Base-by-base conservation (phyloP, 2,797 vertebrate genomes). In the Arnoldichthys spilopterus region DNA sequence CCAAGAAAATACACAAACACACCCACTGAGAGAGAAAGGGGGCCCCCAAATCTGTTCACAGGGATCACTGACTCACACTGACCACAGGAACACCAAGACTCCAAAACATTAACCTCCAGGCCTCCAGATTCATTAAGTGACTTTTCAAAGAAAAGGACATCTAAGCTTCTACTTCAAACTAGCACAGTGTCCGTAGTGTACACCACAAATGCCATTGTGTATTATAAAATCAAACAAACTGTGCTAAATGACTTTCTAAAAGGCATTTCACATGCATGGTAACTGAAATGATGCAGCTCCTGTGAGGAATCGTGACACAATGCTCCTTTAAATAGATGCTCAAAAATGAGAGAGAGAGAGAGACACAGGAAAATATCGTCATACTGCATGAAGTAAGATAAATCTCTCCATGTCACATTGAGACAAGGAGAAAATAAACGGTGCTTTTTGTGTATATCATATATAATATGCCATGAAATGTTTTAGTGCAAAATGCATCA, bases 21-120 rank as follows among this genome's bases (percentile, higher is more conserved):
- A 83, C 82, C 77, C 79, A 76, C 74, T 77, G 79, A 77, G 76
- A 74, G 45, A 76, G 80, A 82, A 61, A 83, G 81, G 82, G 86
- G 88, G 67, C 80, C 84, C 84, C 76, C 76, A 75, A 69, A 30
- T 85, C 79, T 84, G 68, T 78, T 84, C 61, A 81, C 34, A 70
- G 54, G 49, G 53, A 63, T 70, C 64, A 61, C 28, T 81, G 72
- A 78, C 81, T 83, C 78, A 68, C 71, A 72, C 72, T 70, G 66
- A 72, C 77, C 77, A 74, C 77, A 73, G 54, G 73, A 83, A 64
- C 63, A 81, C 76, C 61, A 59, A 73, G 81, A 72, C 68, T 69
- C 16, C 66, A 74, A 45, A 32, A 70, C 53, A 75, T 78, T 72
- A 77, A 61, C 24, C 67, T 72, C 58, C 76, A 84, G 71, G 61